Conservation (phyloP, 1,140 invertebrate species). For the Brachionus rotundiformis region DNA sequence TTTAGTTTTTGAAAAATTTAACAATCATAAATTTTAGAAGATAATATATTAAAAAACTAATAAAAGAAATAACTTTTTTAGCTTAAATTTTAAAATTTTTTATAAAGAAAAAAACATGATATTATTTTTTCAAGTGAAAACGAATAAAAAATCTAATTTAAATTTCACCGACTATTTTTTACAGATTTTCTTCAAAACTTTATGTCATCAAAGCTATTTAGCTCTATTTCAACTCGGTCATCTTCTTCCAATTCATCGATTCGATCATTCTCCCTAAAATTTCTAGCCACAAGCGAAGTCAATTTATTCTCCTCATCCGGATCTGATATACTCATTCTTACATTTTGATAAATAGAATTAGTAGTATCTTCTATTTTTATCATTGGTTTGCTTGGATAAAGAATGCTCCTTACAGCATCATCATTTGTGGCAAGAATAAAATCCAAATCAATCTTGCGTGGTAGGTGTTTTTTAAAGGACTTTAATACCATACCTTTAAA, state of each 20-base stretch:
- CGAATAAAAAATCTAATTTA: too few species aligned
- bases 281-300: neutral
- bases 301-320: neutral
- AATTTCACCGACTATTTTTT: too few species aligned
- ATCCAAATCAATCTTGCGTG: neutral
- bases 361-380: constrained; percentile 10
- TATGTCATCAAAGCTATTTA: neutral
- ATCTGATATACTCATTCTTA: constrained; percentile 11
- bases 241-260: neutral
- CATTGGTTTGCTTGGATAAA: neutral
- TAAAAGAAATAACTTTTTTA: too few species aligned
- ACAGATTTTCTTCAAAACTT: neutral
- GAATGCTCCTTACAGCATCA: constrained; percentile 9
- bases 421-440: constrained; percentile 34
- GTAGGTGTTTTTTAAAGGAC: constrained; percentile 20
- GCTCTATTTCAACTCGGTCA: too few species aligned
- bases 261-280: neutral
- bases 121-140: too few species aligned
- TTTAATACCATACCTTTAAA: neutral
- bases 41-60: too few species aligned
- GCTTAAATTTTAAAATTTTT: too few species aligned
- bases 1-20: too few species aligned
- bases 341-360: constrained; percentile 30
- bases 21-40: too few species aligned
- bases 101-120: too few species aligned